These are phyloP conservation scores for Pollenia angustigena DNA, from an alignment of 2,888 invertebrate genomes.

Conservation along the genomic window DNA sequence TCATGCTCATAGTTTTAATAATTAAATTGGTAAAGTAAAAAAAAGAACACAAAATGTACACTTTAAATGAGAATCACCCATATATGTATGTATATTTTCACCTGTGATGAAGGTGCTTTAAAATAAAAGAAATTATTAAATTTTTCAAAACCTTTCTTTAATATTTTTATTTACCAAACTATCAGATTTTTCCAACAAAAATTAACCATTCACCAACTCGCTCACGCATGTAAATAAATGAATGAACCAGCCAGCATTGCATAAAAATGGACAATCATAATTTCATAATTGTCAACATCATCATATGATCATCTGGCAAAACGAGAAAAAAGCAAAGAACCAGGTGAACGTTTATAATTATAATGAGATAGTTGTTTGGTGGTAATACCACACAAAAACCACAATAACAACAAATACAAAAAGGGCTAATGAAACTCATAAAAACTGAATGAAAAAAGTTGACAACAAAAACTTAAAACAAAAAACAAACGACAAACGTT, in stretches of 20 bases:
- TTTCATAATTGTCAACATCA: constrained; percentile 43
- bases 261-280: constrained; percentile 51
- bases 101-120: too few relatives aligned
- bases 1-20: too few relatives aligned
- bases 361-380: constrained; percentile 3
- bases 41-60: too few relatives aligned
- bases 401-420: not conserved
- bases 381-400: constrained; percentile 8
- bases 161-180: too few relatives aligned
- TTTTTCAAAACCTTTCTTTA: too few relatives aligned
- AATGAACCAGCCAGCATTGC: constrained; percentile 38
- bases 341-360: constrained; percentile 42
- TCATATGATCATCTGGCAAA: constrained; percentile 32
- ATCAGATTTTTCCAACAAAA: not conserved
- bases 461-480: constrained; percentile 38
- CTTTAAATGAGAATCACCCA: too few relatives aligned
- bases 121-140: too few relatives aligned
- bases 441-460: constrained; percentile 13
- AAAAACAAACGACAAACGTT: not conserved
- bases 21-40: too few relatives aligned
- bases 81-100: too few relatives aligned
- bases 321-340: constrained; percentile 2
- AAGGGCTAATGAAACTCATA: constrained; percentile 39
- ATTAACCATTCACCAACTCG: constrained; percentile 35
- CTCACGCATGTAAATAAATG: constrained; percentile 44